Evolutionary conservation across 2,113 vertebrate species (phyloP), one percentile per base, ranked within the genome.

Genomic region (Sardina pilchardus): DNA sequence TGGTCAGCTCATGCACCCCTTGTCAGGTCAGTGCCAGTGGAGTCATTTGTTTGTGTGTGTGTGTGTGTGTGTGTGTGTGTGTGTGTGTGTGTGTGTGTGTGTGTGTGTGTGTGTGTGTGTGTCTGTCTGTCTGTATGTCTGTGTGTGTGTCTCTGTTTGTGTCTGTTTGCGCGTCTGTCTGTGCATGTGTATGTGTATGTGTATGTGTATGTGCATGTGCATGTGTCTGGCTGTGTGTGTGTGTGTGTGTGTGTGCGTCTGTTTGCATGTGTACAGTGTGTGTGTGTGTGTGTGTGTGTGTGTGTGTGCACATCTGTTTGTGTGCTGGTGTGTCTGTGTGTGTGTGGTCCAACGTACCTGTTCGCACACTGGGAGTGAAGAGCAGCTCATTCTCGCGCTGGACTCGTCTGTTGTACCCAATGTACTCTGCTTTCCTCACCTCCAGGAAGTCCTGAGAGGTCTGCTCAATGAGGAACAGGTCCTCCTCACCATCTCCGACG

Each of bases 331-430:
- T n/a, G n/a, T n/a, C n/a, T n/a, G n/a, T n/a, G n/a, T n/a, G 8
- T 81, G 48, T 30, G 16, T 85, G 3, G 1, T 19, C 12, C 34
- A 30, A 30, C 8, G 42, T 92, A 99, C 98, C 98, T 95, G 94
- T 83, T 85, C 1, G 87, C 85, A 84, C 91, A 71, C 97, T 98
- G 19, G 98, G 98, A 1, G 48, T 86, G 56, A 97, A 99, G n/a
- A 99, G 91, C 59, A 95, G 84, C 34, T 96, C 93, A 21, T 90
- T 93, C 36, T 97, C 96, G 86, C 82, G 95, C 90, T 95, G 94
- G 80, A 96, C 2, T 3, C 87, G 94, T 17, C 84, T 86, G 6
- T 89, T 92, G 86, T 94, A 93, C 7, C 93, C 95, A 36, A 96
- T 80, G 59, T 96, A 99, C 21, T 96, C 96, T 0, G 97, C 94